phyloP scores from a whole-genome alignment of 1,140 invertebrate species.

The Megalonaias nervosa region DNA sequence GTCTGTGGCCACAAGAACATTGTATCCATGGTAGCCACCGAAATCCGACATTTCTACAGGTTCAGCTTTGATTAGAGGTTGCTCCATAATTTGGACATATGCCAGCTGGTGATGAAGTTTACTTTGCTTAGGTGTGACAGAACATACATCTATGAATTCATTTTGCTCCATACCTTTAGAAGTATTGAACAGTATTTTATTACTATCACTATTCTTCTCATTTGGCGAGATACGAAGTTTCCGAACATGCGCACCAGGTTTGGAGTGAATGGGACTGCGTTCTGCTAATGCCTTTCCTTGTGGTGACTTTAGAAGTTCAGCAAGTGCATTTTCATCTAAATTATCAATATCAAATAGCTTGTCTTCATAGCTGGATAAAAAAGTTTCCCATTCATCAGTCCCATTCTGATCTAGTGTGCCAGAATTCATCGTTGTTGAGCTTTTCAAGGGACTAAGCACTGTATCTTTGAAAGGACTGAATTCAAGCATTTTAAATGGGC shows the following conservation, averaged over 20 bases:
- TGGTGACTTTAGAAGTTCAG: conserved; percentile 27
- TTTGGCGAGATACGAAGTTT: conserved; percentile 25
- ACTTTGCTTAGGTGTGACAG: too few relatives aligned
- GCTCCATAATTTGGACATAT: too few relatives aligned
- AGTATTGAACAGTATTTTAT: too few relatives aligned
- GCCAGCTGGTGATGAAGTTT: too few relatives aligned
- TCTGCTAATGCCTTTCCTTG: conserved; percentile 22
- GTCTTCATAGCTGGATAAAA: conserved; percentile 28
- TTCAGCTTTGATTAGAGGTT: too few relatives aligned
- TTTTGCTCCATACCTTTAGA: too few relatives aligned
- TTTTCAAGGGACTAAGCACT: conserved; percentile 29
- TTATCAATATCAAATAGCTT: conserved; percentile 31
- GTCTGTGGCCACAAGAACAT: conserved; percentile 27
- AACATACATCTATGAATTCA: too few relatives aligned
- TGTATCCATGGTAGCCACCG: neutral
- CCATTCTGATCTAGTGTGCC: conserved; percentile 17
- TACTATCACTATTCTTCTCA: conserved; percentile 9
- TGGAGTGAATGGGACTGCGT: conserved; percentile 11
- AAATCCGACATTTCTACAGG: too few relatives aligned
- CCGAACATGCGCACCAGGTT: conserved; percentile 2
- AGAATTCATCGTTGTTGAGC: conserved; percentile 19
- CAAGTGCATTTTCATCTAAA: conserved; percentile 8
- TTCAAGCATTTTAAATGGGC: neutral
- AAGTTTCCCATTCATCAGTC: conserved; percentile 22
- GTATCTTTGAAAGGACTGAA: conserved; percentile 36